Percentiles rank a stretch among this genome's conserved stretches.
Conservation (phyloP, 1,140 invertebrate genomes). For the Platyscapa corneri region DNA sequence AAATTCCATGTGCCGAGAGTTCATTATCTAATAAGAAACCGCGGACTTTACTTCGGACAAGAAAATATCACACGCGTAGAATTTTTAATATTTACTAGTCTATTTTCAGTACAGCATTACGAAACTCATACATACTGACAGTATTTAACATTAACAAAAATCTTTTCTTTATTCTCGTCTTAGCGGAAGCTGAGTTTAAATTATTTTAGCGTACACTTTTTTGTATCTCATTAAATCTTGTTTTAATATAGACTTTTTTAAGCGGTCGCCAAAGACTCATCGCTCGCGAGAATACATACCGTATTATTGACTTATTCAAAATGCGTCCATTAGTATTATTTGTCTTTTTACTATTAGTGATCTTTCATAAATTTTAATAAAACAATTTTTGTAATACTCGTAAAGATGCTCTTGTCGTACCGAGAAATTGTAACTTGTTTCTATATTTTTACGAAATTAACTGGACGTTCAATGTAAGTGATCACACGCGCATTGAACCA, state of each 20-base stretch:
- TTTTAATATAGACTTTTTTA: neutral
- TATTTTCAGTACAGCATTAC: neutral
- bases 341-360: neutral
- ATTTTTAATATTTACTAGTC: neutral
- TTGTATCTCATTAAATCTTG: neutral
- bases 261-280: neutral
- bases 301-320: neutral
- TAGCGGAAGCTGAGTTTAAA: neutral
- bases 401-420: too few relatives aligned
- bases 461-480: too few relatives aligned
- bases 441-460: too few relatives aligned
- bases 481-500: too few relatives aligned
- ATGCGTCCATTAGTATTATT: neutral
- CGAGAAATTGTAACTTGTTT: too few relatives aligned
- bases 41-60: neutral
- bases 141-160: neutral
- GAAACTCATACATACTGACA: neutral
- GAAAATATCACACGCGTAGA: neutral
- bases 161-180: neutral
- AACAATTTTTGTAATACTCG: neutral
- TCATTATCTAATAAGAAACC: neutral
- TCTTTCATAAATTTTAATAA: neutral
- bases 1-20: slow-evolving; percentile 18
- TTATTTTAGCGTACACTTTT: neutral
- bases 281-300: neutral